Evolutionary conservation across 2,113 vertebrate genomes (phyloP).

Genomic region (Callopanchax toddi): DNA sequence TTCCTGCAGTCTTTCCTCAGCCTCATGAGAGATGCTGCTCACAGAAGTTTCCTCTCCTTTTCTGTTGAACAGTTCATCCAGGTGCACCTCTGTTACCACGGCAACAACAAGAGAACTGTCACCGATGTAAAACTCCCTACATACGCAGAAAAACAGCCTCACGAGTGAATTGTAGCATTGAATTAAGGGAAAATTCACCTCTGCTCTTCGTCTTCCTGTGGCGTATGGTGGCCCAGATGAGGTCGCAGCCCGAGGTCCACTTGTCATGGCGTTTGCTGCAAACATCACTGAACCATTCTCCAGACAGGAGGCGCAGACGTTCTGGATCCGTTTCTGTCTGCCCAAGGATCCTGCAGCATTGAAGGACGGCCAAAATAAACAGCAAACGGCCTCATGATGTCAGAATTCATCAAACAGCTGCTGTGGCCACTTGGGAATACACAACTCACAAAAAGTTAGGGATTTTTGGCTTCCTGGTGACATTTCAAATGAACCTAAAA

Average conservation of each 20-base stretch:
- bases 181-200: slow-evolving; percentile 74
- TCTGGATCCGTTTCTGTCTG: slow-evolving; percentile 79
- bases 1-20: slow-evolving; percentile 27
- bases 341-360: slow-evolving; percentile 80
- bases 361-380: slow-evolving; percentile 19
- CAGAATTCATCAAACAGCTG: neutral
- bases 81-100: slow-evolving; percentile 56
- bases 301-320: slow-evolving; percentile 82
- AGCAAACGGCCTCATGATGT: slow-evolving; percentile 17
- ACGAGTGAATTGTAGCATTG: neutral
- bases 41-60: slow-evolving; percentile 24
- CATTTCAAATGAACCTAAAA: no score
- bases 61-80: slow-evolving; percentile 64
- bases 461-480: no score
- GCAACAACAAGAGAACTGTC: slow-evolving; percentile 43
- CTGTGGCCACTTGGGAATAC: no score
- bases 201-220: slow-evolving; percentile 79
- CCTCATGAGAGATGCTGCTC: slow-evolving; percentile 15
- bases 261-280: slow-evolving; percentile 82
- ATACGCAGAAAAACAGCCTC: neutral
- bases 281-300: slow-evolving; percentile 90
- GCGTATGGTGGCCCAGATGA: slow-evolving; percentile 89
- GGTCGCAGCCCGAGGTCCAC: slow-evolving; percentile 78
- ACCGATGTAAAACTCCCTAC: slow-evolving; percentile 25
- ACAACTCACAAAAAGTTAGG: no score